Base-by-base conservation (phyloP, 1,140 invertebrate genomes). In the Cepaea nemoralis region DNA sequence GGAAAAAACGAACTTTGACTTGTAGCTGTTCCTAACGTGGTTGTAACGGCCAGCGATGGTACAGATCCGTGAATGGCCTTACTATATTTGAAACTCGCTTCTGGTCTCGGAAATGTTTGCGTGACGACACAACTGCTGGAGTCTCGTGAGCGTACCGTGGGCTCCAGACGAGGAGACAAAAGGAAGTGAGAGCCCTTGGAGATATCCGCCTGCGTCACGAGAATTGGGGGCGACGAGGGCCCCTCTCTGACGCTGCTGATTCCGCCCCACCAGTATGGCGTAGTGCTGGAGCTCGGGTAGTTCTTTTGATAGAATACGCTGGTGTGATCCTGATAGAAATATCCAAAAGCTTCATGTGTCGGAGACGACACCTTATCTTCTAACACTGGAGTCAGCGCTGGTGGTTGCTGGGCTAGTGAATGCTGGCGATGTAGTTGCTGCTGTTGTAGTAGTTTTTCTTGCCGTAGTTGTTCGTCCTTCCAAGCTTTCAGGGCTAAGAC, bases 161-260 rank as follows among this genome's bases (percentile, higher is more conserved):
- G 8, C 12, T 59, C 55, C 12, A 59, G 5, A 6, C 74, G 42
- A 24, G 42, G 45, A 76, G 48, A 24, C 37, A 33, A 2, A 8
- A 69, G 12, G 24, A 69, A 37, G n/a, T 27, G 40, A 40, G 37
- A 73, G n/a, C 16, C 12, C 27, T 42, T 39, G 1, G 5, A 22
- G 14, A 40, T 14, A 1, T 67, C 63, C 8, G 33, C 6, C 27
- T 66, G 27, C 39, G n/a, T 45, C 0, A 31, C 67, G n/a, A 40
- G 42, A 39, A 80, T 66, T 12, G 77, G 77, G 37, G 77, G 77
- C 5, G 77, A 80, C 5, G 66, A 70, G 0, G 77, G 77, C 1
- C 77, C 77, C 31, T 80, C 77, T 55, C 77, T 69, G 24, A 80
- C 67, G 77, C 77, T 80, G 77, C 77, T 71, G 37, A 80, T 48